phyloP scores from a whole-genome alignment of 2,113 vertebrate genomes.

The Coreoperca whiteheadi region DNA sequence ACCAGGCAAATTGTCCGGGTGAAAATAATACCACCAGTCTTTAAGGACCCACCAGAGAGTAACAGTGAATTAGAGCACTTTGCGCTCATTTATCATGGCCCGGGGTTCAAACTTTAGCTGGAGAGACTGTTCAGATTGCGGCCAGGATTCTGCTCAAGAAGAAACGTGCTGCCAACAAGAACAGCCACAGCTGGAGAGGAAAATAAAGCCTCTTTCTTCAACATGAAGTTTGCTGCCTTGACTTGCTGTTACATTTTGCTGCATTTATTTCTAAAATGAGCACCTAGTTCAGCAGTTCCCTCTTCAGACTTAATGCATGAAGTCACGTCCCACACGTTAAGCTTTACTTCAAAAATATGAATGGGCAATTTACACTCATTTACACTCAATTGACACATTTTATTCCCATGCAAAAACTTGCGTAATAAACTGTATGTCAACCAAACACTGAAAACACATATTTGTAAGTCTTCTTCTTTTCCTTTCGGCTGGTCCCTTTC shows the following conservation, averaged over 20 bases:
- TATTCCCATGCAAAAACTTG: background rate
- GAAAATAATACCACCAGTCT: conserved; percentile 39
- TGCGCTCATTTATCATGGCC: conserved; percentile 68
- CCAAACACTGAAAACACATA: background rate
- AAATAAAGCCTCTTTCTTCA: conserved; percentile 72
- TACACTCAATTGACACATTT: too few species aligned
- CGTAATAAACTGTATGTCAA: background rate
- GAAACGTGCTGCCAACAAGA: conserved; percentile 61
- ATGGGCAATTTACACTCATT: background rate
- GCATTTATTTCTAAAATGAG: conserved; percentile 41
- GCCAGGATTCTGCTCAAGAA: conserved; percentile 65
- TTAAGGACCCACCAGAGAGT: conserved; percentile 56
- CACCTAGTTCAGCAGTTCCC: conserved; percentile 14
- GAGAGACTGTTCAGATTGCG: conserved; percentile 31
- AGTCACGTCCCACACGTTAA: conserved; percentile 33
- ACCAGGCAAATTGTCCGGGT: conserved; percentile 28
- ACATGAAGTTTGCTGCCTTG: conserved; percentile 44
- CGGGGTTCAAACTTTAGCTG: conserved; percentile 58
- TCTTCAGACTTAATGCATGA: conserved; percentile 25
- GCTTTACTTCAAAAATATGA: background rate
- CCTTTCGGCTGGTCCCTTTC: too few species aligned
- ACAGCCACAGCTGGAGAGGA: conserved; percentile 72
- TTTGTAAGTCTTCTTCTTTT: too few species aligned
- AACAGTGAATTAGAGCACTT: conserved; percentile 57
- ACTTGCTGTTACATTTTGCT: conserved; percentile 52